Percentiles rank a stretch among this genome's conserved stretches.
These are phyloP conservation scores for Phacellophora camtschatica DNA, from an alignment of 30 jellyfish, hydroid and myxozoan species.

Conservation along the genomic window DNA sequence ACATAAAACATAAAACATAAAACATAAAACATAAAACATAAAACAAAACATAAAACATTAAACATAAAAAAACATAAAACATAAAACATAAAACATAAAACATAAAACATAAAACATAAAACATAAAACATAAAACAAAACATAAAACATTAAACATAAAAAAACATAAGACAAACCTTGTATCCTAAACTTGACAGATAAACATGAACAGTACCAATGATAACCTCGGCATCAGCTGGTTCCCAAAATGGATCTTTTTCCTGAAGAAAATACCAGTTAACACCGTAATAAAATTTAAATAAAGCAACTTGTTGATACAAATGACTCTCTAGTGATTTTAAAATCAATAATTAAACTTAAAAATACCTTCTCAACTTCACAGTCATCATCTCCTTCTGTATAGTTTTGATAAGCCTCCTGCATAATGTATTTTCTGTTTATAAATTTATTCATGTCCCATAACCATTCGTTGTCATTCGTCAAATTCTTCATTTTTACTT, in stretches of 20 bases:
- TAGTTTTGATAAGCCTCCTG: conserved; percentile 91
- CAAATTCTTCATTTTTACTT: conserved; percentile 79
- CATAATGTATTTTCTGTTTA: conserved; percentile 89
- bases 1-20: too few relatives aligned
- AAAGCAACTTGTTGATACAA: too few relatives aligned
- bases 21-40: too few relatives aligned
- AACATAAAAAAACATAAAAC: too few relatives aligned
- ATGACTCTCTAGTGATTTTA: too few relatives aligned
- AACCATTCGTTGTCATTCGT: conserved; percentile 94
- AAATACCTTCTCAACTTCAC: conserved; percentile 63
- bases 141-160: background rate
- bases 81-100: too few relatives aligned
- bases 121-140: background rate
- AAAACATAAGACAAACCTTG: conserved; percentile 57
- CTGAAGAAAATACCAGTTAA: conserved; percentile 8
- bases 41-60: too few relatives aligned
- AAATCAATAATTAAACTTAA: background rate
- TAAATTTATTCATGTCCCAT: conserved; percentile 90
- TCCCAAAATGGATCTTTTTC: conserved; percentile 97
- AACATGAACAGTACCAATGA: conserved; percentile 89
- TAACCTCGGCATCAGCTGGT: conserved; percentile 88
- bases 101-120: too few relatives aligned
- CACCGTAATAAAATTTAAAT: background rate
- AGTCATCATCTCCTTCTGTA: conserved; percentile 89
- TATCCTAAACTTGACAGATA: conserved; percentile 86